Evolutionary conservation across 2,888 invertebrate genomes (phyloP).

Genomic region (Pristionchus japonicus): DNA sequence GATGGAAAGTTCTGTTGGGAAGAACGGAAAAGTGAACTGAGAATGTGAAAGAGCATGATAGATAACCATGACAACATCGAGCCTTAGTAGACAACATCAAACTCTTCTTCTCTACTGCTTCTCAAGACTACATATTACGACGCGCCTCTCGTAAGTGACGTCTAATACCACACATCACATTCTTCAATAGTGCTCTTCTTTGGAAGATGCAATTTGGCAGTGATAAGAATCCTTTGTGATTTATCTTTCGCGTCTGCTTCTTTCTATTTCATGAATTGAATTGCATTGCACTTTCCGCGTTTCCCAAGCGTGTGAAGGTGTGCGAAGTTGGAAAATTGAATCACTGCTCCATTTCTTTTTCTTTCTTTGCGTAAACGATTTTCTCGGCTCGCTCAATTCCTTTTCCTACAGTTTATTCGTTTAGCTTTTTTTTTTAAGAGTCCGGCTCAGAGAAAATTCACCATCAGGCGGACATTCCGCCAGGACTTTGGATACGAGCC

Average conservation of each 20-base stretch:
- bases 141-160: neutral
- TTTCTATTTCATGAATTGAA: neutral
- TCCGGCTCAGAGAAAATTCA: too few species aligned
- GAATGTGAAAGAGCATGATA: neutral
- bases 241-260: neutral
- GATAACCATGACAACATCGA: neutral
- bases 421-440: too few species aligned
- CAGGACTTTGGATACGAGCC: too few species aligned
- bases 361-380: too few species aligned
- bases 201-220: neutral
- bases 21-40: neutral
- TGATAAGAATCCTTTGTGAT: conserved; percentile 13
- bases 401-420: too few species aligned
- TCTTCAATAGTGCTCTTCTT: neutral
- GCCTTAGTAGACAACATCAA: neutral
- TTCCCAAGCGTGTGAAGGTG: neutral
- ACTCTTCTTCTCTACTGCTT: too few species aligned
- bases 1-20: too few species aligned
- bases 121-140: neutral
- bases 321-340: too few species aligned
- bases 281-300: neutral
- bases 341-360: too few species aligned
- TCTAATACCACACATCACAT: neutral
- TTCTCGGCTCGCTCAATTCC: too few species aligned
- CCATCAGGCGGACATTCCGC: too few species aligned